phyloP scores from a whole-genome alignment of 2,113 vertebrate species.

The Passer domesticus region DNA sequence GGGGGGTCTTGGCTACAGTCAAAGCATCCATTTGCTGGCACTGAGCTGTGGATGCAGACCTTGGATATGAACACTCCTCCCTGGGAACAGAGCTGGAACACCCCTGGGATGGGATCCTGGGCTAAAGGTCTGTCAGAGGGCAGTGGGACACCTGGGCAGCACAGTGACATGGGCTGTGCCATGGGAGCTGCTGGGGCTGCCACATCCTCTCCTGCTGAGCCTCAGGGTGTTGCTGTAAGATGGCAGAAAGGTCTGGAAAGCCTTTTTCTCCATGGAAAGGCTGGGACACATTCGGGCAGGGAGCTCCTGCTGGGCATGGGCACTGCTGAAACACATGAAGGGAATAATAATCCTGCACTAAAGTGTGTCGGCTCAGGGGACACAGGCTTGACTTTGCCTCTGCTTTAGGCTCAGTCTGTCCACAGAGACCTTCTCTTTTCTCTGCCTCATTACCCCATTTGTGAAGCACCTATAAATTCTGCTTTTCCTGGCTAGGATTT shows the following conservation, averaged over 20 bases:
- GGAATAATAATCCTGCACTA: neutral
- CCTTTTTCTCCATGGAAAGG: neutral
- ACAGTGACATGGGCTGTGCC: fast-evolving
- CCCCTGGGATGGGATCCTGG: fast-evolving
- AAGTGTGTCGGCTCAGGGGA: neutral
- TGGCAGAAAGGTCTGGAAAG: neutral
- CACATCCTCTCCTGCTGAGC: fast-evolving
- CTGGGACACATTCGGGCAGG: neutral
- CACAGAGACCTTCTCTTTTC: slow-evolving; percentile 4
- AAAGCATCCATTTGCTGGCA: neutral
- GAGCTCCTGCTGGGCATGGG: neutral
- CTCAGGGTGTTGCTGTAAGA: fast-evolving
- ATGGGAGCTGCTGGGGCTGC: neutral
- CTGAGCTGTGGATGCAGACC: neutral
- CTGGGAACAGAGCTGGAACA: fast-evolving
- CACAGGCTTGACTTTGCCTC: neutral
- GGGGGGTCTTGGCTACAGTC: neutral
- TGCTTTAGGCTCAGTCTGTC: neutral
- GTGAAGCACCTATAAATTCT: slow-evolving; percentile 38
- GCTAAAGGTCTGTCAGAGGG: fast-evolving
- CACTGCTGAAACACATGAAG: neutral
- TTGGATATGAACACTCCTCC: neutral
- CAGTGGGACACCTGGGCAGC: fast-evolving
- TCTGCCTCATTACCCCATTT: slow-evolving; percentile 32
- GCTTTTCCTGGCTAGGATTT: neutral